Base-by-base conservation (phyloP, 2,797 vertebrate species). In the Champsocephalus gunnari region DNA sequence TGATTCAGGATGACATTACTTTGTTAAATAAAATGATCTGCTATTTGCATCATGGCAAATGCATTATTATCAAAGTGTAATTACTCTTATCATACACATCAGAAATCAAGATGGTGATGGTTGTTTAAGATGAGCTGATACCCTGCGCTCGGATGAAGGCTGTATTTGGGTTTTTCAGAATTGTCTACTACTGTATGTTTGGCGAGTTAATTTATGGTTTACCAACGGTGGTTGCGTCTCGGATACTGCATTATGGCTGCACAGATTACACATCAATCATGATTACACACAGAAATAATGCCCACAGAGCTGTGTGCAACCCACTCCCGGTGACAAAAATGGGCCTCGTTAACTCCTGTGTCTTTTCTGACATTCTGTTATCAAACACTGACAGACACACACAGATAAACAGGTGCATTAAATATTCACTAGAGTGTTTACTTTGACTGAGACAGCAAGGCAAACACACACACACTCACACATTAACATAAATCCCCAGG, bases 301-400 rank as follows among this genome's bases (percentile, higher is more conserved):
- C 70, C 74, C 68, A 72, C 66, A 57, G 76, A 82, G 78, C 80
- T 73, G 66, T 66, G 79, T 73, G 80, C 84, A 71, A 79, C 85
- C 82, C 81, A 80, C 71, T 81, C 64, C 78, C 83, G 67, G 66
- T 82, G 77, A 79, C 75, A 67, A 83, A 87, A 76, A 82, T 81
- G 85, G 69, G 81, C 83, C 89, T 92, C 88, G 92, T 92, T 93
- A 93, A 86, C 89, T 89, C 84, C 69, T 73, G 72, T 88, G 91
- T 92, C 92, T 92, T 85, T 85, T 85, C 80, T 91, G 90, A 92
- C 92, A 92, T 93, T 90, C 89, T 90, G 90, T 93, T 93, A 92
- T 92, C 90, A 89, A 89, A 84, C 73, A 80, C 67, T 84, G 87
- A 91, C 93, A 93, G 90, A 83, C 90, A 86, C 86, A 82, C 82